Evolutionary conservation across 2,888 invertebrate species (phyloP).

Genomic region (Diaperis boleti): DNA sequence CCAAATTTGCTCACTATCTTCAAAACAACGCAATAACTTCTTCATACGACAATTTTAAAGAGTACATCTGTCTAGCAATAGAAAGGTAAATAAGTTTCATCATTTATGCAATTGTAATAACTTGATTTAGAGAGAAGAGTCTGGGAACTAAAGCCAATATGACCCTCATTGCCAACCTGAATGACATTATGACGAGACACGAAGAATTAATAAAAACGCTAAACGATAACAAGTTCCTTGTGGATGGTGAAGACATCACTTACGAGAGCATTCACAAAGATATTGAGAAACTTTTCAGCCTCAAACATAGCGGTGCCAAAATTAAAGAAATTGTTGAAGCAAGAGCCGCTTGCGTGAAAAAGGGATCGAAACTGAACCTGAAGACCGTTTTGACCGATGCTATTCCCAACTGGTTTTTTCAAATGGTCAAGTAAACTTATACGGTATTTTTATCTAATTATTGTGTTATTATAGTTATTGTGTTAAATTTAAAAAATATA

Average conservation of each 20-base stretch:
- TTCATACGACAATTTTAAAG: conserved; percentile 57
- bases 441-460: no score
- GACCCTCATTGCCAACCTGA: conserved; percentile 46
- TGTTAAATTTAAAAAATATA: no score
- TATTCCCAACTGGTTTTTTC: background rate
- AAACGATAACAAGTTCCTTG: conserved; percentile 41
- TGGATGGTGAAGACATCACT: conserved; percentile 37
- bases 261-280: conserved; percentile 41
- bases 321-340: conserved; percentile 47
- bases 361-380: background rate
- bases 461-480: no score
- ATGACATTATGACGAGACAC: conserved; percentile 49
- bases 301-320: conserved; percentile 53
- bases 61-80: conserved; percentile 58
- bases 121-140: conserved; percentile 50
- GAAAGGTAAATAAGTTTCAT: conserved; percentile 48
- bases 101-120: background rate
- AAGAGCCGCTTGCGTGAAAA: background rate
- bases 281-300: conserved; percentile 50
- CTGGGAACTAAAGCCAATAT: conserved; percentile 47
- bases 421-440: background rate
- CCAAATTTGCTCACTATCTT: conserved; percentile 59
- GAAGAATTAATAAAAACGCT: conserved; percentile 51
- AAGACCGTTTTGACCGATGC: background rate
- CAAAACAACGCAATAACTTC: conserved; percentile 57